These are phyloP conservation scores for Erynnis tages DNA, from an alignment of 2,888 invertebrate genomes.

Conservation along the genomic window DNA sequence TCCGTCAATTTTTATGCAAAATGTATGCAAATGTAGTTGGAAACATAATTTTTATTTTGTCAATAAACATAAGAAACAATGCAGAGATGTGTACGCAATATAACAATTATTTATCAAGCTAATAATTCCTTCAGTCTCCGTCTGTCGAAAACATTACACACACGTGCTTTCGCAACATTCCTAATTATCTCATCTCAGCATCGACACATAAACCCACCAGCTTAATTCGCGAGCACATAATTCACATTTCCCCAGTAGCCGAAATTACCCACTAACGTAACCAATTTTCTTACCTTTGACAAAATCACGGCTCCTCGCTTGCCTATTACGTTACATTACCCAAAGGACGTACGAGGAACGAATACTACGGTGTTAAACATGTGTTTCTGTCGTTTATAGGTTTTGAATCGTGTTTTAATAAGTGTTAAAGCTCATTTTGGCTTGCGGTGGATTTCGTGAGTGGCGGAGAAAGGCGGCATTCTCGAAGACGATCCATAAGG, in stretches of 20 bases:
- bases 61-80: no score
- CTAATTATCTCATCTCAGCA: constrained; percentile 24
- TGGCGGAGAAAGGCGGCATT: constrained; percentile 49
- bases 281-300: constrained; percentile 82
- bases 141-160: constrained; percentile 8
- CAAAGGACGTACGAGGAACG: constrained; percentile 73
- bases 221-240: constrained; percentile 53
- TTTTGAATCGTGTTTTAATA: constrained; percentile 65
- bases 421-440: constrained; percentile 62
- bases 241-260: constrained; percentile 58
- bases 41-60: no score
- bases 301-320: constrained; percentile 70
- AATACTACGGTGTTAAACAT: constrained; percentile 56
- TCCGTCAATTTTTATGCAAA: neutral
- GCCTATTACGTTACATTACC: constrained; percentile 79
- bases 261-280: constrained; percentile 75
- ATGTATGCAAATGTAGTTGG: no score
- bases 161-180: constrained; percentile 16
- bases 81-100: neutral
- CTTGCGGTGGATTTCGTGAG: constrained; percentile 31
- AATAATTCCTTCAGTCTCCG: neutral
- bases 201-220: constrained; percentile 23
- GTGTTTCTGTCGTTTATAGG: constrained; percentile 44
- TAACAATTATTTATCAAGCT: neutral
- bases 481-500: constrained; percentile 51